Evolutionary conservation across 2,888 invertebrate genomes (phyloP), one percentile per base, ranked within the genome.

Genomic region (Choreutis nemorana): DNA sequence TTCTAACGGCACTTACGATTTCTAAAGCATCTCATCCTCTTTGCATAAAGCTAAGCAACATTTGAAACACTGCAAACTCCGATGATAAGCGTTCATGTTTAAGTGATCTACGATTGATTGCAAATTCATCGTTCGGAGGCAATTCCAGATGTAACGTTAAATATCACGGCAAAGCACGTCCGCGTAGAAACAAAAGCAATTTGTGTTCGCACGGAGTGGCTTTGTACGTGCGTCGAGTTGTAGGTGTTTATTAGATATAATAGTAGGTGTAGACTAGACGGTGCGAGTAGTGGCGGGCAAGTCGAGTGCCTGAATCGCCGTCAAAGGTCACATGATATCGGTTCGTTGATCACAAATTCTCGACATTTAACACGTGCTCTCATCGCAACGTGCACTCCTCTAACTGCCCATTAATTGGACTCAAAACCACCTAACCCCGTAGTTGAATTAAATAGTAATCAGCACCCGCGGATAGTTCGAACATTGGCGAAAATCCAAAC

Each of bases 201-300:
- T 72, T 75, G 67, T 72, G 75, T 71, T 61, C 58, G 67, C 61
- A 62, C 71, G 68, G 55, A 67, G 62, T 63, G 62, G 55, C 57
- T 55, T 54, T 47, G 71, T 68, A 73, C 72, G 75, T 75, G 75
- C 63, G 64, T 59, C 44, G 71, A 59, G 45, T 70, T 52, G 54
- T 63, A 71, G 70, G 70, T 66, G 73, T 70, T 65, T 71, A 73
- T 72, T 72, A 75, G n/a, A n/a, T n/a, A n/a, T n/a, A n/a, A n/a
- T n/a, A n/a, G n/a, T n/a, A n/a, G n/a, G n/a, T n/a, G n/a, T n/a
- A n/a, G n/a, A n/a, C n/a, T n/a, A n/a, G n/a, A n/a, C n/a, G n/a
- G n/a, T n/a, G n/a, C n/a, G n/a, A n/a, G n/a, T n/a, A n/a, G n/a
- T n/a, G n/a, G n/a, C n/a, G n/a, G n/a, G n/a, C n/a, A n/a, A 15